phyloP scores from a whole-genome alignment of 2,797 vertebrate genomes.

The Tadarida brasiliensis region DNA sequence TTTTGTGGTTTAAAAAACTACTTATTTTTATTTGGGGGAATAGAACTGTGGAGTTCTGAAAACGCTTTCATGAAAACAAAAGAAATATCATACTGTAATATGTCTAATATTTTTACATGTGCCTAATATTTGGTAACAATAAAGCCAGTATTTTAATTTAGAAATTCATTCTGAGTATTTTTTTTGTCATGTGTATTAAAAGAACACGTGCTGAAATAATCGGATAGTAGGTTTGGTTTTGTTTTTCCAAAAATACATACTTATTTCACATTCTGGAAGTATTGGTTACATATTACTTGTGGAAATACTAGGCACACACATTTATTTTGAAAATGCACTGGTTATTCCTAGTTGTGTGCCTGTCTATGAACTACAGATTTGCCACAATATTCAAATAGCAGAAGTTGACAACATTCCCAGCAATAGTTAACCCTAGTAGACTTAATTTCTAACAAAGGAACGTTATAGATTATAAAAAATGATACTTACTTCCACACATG shows the following conservation, averaged over 20 bases:
- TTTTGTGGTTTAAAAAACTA: neutral
- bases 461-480: neutral
- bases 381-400: neutral
- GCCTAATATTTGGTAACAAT: neutral
- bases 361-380: neutral
- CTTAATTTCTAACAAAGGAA: neutral
- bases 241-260: neutral
- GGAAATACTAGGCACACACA: neutral
- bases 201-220: neutral
- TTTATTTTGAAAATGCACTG: neutral
- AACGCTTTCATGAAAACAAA: neutral
- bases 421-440: neutral
- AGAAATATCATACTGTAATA: neutral
- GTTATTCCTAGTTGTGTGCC: neutral
- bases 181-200: neutral
- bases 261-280: neutral
- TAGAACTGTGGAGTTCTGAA: neutral
- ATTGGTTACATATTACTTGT: neutral
- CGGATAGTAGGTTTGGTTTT: neutral
- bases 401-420: neutral
- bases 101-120: neutral
- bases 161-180: neutral
- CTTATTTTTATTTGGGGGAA: neutral
- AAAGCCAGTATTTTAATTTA: neutral
- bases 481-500: neutral